Evolutionary conservation across 2,797 vertebrate genomes (phyloP), one percentile per base, ranked within the genome.

Genomic region (Mus spretus): DNA sequence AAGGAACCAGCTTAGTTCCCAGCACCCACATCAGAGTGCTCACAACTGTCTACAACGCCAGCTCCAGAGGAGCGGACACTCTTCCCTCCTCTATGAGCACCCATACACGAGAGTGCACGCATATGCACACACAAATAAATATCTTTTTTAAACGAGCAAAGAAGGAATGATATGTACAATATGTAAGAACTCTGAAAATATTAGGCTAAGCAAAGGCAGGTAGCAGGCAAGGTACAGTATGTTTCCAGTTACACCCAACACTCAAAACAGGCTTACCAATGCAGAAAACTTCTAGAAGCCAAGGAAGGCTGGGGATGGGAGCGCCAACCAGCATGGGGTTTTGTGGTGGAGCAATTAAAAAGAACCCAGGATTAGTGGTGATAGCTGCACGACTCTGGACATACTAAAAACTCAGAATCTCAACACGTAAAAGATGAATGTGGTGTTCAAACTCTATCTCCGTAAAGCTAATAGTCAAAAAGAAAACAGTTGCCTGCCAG

Each of bases 391-490:
- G 40, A 79, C 34, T 85, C 61, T 83, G 31, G 88, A 82, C 61
- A 89, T 1, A 79, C 34, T 63, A 57, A 93, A 87, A 90, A 92
- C 34, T 20, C 50, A 65, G 59, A 94, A 53, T 81, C 53, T 34
- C 34, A 79, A 20, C 28, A 7, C 34, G 72, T 80, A 86, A 91
- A 91, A 20, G 24, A 89, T 82, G 40, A 34, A 91, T 44, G 53
- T n/a, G 81, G 57, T 40, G 63, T 40, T 75, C 93, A 53, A 93
- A 93, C 91, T 81, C 65, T 40, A 90, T 57, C 65, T 85, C 50
- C 75, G 85, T 50, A 79, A 90, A 83, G 59, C 31, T 85, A 2
- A 44, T 78, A 28, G 61, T 63, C 20, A 59, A 47, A 57, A 83
- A 70, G 26, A 40, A 95, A 83, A 47, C 26, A 75, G 50, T 7